These are phyloP conservation scores for Cephonodes hylas DNA, from an alignment of 2,888 invertebrate genomes.

Conservation along the genomic window DNA sequence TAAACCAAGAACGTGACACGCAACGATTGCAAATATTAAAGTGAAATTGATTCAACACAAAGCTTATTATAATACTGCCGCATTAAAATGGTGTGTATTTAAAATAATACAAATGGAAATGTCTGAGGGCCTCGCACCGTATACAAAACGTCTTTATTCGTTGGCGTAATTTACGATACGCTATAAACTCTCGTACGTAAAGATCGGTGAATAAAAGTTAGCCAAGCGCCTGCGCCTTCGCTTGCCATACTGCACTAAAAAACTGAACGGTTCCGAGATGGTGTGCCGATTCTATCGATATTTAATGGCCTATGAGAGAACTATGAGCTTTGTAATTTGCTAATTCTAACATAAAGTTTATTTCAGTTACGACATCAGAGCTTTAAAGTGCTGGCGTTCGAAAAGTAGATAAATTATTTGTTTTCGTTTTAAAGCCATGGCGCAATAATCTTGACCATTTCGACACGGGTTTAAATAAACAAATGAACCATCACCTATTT, in stretches of 20 bases:
- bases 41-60: constrained; percentile 67
- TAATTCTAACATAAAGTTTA: no score
- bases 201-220: constrained; percentile 71
- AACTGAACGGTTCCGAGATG: constrained; percentile 10
- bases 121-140: constrained; percentile 53
- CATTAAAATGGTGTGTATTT: constrained; percentile 59
- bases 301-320: not conserved
- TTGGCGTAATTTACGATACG: constrained; percentile 63
- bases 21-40: constrained; percentile 41
- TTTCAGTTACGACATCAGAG: no score
- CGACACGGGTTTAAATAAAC: no score
- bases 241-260: constrained; percentile 22
- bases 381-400: no score
- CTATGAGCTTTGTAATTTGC: no score
- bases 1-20: constrained; percentile 34
- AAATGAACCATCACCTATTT: no score
- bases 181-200: constrained; percentile 70
- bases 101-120: constrained; percentile 75
- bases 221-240: constrained; percentile 55
- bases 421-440: no score
- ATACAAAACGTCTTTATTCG: constrained; percentile 76
- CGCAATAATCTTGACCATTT: no score
- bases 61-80: constrained; percentile 57
- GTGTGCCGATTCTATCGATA: not conserved
- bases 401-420: no score